Base-by-base conservation (phyloP, 2,888 invertebrate genomes). In the Melanchra persicariae region DNA sequence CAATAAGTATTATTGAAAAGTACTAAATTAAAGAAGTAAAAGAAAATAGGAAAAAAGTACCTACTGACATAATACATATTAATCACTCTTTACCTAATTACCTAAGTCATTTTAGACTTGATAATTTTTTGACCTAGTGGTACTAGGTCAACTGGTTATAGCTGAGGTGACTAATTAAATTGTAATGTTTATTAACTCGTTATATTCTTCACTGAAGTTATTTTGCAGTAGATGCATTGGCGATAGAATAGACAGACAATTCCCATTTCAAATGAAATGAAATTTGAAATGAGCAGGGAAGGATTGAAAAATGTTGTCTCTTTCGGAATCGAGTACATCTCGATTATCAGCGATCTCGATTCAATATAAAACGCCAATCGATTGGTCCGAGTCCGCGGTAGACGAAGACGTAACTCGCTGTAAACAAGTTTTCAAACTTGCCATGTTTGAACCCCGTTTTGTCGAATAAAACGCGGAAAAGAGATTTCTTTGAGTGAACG, bases 401-500 rank as follows among this genome's bases (percentile, higher is more conserved):
- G 74, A 65, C 64, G 74, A 65, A 77, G 64, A 68, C 55, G 64
- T 72, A 86, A 80, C 76, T 82, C 79, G 79, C 76, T 73, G 81
- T 82, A 87, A 88, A 90, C 88, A 88, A 90, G 90, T 90, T 89
- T 86, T 77, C 74, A 74, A 89, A 88, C 85, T 87, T 83, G 76
- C 74, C 66, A 81, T 75, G 85, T 79, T 77, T 72, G 72, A 87
- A 79, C 84, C 77, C 63, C 85, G 83, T 84, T n/a, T 85, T 85
- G 70, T 81, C 68, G 77, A 75, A 81, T 79, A 83, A 86, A 87
- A 88, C 85, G 71, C 57, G 72, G 79, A 81, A 82, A 74, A 73
- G 71, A 73, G 59, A 59, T 80, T 79, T 81, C 84, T 84, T 87
- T 88, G 83, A 84, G 79, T 64, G 70, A 77, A 67, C 76, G 81